phyloP scores from a whole-genome alignment of 2,888 invertebrate genomes.

The Anarsia innoxiella region DNA sequence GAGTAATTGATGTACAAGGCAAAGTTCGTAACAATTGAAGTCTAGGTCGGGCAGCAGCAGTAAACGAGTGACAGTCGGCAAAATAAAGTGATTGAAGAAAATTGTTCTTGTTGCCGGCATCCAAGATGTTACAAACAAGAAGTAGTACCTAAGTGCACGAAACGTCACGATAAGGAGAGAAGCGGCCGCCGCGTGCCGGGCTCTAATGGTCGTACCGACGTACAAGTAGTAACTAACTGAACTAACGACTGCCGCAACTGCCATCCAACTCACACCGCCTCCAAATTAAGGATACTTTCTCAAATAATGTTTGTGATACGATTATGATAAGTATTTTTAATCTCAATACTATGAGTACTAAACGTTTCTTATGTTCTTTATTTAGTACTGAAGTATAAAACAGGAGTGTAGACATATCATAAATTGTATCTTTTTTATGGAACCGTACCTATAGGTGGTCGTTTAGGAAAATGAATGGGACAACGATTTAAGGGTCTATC shows the following conservation, averaged over 20 bases:
- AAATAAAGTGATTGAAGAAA: conserved; percentile 10
- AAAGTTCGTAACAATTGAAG: conserved; percentile 5
- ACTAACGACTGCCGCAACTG: conserved; percentile 48
- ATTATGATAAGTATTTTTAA: no score
- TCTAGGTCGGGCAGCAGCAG: conserved; percentile 7
- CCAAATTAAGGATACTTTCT: conserved; percentile 30
- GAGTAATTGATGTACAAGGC: conserved; percentile 6
- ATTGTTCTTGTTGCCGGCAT: conserved; percentile 10
- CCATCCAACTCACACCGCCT: conserved; percentile 26
- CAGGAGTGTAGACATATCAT: no score
- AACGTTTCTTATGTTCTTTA: no score
- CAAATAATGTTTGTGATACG: conserved; percentile 4
- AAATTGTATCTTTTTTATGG: neutral
- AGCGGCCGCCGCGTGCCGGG: conserved; percentile 28
- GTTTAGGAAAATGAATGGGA: conserved; percentile 23
- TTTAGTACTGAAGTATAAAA: no score
- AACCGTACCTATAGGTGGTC: conserved; percentile 10
- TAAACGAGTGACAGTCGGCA: conserved; percentile 8
- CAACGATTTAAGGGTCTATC: conserved; percentile 23
- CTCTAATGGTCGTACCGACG: conserved; percentile 35
- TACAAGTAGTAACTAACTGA: conserved; percentile 35
- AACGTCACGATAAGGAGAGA: conserved; percentile 32
- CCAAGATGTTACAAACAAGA: conserved; percentile 23
- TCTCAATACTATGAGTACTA: no score
- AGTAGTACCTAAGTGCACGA: conserved; percentile 28